A percentile compares a stretch with the other conserved stretches of the same genome.
Evolutionary conservation across 2,888 invertebrate genomes (phyloP).

Genomic region (Phaonia tiefii): DNA sequence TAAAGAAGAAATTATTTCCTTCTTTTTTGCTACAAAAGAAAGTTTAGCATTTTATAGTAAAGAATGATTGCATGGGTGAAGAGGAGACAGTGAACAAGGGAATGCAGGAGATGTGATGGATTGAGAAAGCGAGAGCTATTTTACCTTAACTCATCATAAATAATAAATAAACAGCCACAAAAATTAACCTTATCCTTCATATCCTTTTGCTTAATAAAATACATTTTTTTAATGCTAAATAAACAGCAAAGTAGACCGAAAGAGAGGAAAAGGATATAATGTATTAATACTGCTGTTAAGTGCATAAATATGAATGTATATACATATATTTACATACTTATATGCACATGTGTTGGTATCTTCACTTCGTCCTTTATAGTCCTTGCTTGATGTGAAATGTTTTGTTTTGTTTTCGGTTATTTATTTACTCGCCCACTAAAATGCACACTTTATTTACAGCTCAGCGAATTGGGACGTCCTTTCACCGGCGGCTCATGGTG

Average conservation of each 20-base stretch:
- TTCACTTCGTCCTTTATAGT: neutral
- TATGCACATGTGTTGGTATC: neutral
- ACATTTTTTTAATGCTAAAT: neutral
- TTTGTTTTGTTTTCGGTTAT: constrained; percentile 35
- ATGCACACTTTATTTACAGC: constrained; percentile 80
- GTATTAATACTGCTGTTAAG: constrained; percentile 1
- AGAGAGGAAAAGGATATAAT: constrained; percentile 8
- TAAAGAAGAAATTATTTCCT: constrained; percentile 13
- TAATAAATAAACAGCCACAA: constrained; percentile 46
- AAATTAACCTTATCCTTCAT: neutral
- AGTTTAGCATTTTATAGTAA: constrained; percentile 31
- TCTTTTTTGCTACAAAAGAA: neutral
- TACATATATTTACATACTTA: no score
- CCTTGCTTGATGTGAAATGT: neutral
- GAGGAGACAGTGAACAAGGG: constrained; percentile 9
- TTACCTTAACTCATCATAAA: constrained; percentile 57
- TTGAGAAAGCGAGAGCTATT: no score
- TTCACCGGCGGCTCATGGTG: constrained; percentile 96
- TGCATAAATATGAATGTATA: no score
- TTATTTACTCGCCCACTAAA: constrained; percentile 48
- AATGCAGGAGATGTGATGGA: neutral
- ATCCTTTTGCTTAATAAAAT: neutral
- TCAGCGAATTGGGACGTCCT: constrained; percentile 91
- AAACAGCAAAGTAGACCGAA: neutral
- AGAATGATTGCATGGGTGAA: neutral